phyloP scores from a whole-genome alignment of 2,797 vertebrate species.

The Syndactyla subalaris region DNA sequence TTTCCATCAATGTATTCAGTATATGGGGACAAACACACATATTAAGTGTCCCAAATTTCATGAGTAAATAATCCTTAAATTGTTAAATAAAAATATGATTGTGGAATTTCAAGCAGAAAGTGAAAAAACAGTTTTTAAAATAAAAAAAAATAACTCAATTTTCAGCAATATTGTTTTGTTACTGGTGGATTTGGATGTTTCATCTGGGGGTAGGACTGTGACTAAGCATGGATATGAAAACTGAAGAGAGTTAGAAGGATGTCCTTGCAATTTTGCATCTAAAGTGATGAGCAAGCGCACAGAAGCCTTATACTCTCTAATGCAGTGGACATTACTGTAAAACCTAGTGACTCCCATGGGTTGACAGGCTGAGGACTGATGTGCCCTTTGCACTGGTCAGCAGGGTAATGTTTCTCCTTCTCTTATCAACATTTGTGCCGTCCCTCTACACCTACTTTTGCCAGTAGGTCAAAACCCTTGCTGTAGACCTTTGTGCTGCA shows the following conservation, averaged over 20 bases:
- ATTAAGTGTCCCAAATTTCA: not conserved
- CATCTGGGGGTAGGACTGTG: not conserved
- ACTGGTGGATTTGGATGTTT: not conserved
- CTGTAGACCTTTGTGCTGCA: not conserved
- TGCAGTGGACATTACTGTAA: not conserved
- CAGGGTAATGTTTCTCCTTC: not conserved
- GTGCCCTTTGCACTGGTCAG: not conserved
- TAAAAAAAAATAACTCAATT: not conserved
- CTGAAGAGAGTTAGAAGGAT: not conserved
- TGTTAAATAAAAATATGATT: not conserved
- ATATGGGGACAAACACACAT: accelerated
- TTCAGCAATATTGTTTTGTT: not conserved
- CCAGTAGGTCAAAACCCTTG: not conserved
- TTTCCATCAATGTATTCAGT: not conserved
- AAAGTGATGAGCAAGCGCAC: not conserved
- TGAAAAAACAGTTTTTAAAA: not conserved
- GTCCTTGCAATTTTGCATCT: not conserved
- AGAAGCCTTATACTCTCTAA: not conserved
- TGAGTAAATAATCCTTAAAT: not conserved
- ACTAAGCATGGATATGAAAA: not conserved
- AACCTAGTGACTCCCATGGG: not conserved
- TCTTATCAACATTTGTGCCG: not conserved
- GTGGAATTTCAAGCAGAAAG: not conserved
- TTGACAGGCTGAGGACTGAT: not conserved
- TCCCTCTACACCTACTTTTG: not conserved